Conservation (phyloP, 2,797 vertebrate species). For the Toxotes lorentzi region DNA sequence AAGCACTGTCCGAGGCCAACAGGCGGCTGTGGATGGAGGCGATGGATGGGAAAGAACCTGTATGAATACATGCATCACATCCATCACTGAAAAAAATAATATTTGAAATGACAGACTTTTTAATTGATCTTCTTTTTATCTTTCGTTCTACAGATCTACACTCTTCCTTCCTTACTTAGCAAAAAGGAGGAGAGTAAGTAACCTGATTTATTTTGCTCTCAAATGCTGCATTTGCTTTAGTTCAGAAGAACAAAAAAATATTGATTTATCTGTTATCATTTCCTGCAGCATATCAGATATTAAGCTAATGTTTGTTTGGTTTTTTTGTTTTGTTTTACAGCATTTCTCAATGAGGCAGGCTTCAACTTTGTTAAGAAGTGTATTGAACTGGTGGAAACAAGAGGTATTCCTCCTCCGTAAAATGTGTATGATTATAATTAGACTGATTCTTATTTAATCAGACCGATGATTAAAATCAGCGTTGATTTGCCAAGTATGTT, state of each 20-base stretch:
- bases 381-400: conserved; percentile 93
- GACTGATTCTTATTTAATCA: background rate
- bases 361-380: conserved; percentile 97
- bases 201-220: background rate
- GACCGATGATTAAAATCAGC: background rate
- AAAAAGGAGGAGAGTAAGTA: conserved; percentile 99
- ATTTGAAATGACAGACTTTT: background rate
- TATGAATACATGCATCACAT: conserved; percentile 70
- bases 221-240: background rate
- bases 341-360: conserved; percentile 95
- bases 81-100: background rate
- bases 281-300: background rate
- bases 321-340: conserved; percentile 78
- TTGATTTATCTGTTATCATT: background rate
- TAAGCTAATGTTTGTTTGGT: background rate
- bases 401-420: conserved; percentile 75
- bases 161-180: conserved; percentile 95
- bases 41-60: conserved; percentile 99
- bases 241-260: background rate
- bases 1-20: conserved; percentile 96
- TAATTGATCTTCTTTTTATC: background rate
- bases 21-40: conserved; percentile 97
- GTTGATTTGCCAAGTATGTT: background rate
- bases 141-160: conserved; percentile 91
- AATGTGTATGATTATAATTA: conserved; percentile 5